phyloP scores from a whole-genome alignment of 1,140 invertebrate species.

The Zaprionus inermis region DNA sequence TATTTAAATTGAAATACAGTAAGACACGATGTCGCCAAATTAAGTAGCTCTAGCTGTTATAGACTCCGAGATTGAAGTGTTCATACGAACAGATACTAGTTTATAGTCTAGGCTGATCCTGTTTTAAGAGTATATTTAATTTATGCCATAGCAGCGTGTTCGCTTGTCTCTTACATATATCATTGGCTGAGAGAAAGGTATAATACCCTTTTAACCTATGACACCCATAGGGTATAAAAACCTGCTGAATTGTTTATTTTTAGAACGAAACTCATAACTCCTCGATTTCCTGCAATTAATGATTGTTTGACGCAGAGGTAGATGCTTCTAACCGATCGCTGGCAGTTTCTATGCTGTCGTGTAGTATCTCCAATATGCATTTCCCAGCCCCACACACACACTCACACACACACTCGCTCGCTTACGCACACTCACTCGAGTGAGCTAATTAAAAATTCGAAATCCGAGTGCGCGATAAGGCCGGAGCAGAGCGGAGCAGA shows the following conservation, averaged over 20 bases:
- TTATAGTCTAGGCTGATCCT: not conserved
- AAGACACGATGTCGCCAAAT: not conserved
- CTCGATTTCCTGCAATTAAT: slow-evolving; percentile 57
- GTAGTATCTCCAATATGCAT: slow-evolving; percentile 30
- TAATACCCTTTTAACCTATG: not conserved
- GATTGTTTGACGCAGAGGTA: slow-evolving; percentile 29
- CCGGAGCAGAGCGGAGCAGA: not conserved
- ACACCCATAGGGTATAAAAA: slow-evolving; percentile 24
- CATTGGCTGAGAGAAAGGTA: not conserved
- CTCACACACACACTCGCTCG: slow-evolving; percentile 25
- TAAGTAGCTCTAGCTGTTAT: not conserved
- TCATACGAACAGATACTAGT: not conserved
- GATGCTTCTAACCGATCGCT: slow-evolving; percentile 27
- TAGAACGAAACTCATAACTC: slow-evolving; percentile 50
- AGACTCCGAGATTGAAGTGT: not conserved
- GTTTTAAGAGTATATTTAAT: not conserved
- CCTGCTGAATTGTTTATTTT: slow-evolving; percentile 47
- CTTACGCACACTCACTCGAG: slow-evolving; percentile 7
- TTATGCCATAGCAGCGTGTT: not conserved
- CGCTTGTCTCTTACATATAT: not conserved
- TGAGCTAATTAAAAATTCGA: slow-evolving; percentile 68
- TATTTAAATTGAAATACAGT: too few species aligned
- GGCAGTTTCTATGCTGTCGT: slow-evolving; percentile 53
- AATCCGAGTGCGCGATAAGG: slow-evolving; percentile 54
- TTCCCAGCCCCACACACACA: slow-evolving; percentile 30